Conservation (phyloP, 2,888 invertebrate genomes). For the Acanthoscelides obtectus region DNA sequence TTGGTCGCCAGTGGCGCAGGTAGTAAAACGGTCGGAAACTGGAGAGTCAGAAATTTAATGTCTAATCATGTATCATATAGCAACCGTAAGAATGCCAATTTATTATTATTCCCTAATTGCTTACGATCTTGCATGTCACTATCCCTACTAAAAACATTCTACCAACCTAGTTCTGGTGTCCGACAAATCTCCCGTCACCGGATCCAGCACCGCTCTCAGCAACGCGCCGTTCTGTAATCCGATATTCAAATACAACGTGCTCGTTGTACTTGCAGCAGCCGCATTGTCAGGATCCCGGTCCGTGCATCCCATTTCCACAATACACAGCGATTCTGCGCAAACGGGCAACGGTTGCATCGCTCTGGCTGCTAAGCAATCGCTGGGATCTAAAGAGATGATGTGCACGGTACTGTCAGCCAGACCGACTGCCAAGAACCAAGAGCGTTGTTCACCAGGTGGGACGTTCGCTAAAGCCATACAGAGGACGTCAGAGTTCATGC, state of each 20-base stretch:
- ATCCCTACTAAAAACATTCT: background rate
- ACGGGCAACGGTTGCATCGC: constrained; percentile 97
- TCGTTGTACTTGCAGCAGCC: constrained; percentile 63
- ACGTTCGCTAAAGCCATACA: constrained; percentile 98
- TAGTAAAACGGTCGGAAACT: too few species aligned
- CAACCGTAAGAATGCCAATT: too few species aligned
- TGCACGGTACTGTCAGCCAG: constrained; percentile 94
- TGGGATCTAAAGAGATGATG: constrained; percentile 94
- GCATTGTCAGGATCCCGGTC: constrained; percentile 56
- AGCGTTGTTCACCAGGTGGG: constrained; percentile 90
- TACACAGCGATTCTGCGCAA: constrained; percentile 92
- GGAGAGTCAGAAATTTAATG: too few species aligned
- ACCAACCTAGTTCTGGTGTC: constrained; percentile 76
- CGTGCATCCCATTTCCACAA: constrained; percentile 85
- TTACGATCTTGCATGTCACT: too few species aligned
- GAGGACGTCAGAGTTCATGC: constrained; percentile 94
- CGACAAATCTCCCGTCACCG: constrained; percentile 92
- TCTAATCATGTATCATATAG: too few species aligned
- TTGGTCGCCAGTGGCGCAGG: too few species aligned
- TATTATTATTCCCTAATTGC: too few species aligned
- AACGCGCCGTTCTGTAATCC: constrained; percentile 96
- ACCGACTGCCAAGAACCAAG: constrained; percentile 94
- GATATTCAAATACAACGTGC: constrained; percentile 88
- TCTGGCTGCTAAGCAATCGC: constrained; percentile 90
- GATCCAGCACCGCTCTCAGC: constrained; percentile 88